These are phyloP conservation scores for Isoperla grammatica DNA, from an alignment of 2,888 invertebrate genomes.

Conservation along the genomic window DNA sequence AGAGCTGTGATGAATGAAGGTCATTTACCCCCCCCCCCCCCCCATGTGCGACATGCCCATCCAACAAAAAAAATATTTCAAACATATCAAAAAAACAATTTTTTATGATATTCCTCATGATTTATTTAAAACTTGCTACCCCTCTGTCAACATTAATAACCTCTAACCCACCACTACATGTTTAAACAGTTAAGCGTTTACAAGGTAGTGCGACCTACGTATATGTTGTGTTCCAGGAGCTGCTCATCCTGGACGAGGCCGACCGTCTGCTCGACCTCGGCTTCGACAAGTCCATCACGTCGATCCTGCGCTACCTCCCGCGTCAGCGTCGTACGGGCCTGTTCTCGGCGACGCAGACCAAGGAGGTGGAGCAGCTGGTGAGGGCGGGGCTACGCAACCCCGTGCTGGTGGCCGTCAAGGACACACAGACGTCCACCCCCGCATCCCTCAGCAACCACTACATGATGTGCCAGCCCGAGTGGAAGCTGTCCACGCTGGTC, in stretches of 20 bases:
- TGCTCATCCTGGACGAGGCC: conserved; percentile 93
- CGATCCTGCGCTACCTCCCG: conserved; percentile 85
- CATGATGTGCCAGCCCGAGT: conserved; percentile 66
- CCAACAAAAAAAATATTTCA: too few relatives aligned
- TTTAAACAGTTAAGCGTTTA: too few relatives aligned
- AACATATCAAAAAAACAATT: too few relatives aligned
- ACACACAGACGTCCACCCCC: conserved; percentile 55
- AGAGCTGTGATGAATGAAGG: too few relatives aligned
- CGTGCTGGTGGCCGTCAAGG: conserved; percentile 81
- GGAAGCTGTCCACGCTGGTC: conserved; percentile 75
- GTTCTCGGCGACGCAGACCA: conserved; percentile 99
- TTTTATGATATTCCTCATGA: too few relatives aligned
- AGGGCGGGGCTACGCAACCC: conserved; percentile 93
- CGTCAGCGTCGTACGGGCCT: conserved; percentile 91
- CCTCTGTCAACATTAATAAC: too few relatives aligned
- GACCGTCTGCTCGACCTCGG: conserved; percentile 91
- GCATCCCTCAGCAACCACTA: conserved; percentile 61
- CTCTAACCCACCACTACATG: too few relatives aligned
- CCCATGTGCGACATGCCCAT: too few relatives aligned
- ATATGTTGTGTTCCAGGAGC: too few relatives aligned
- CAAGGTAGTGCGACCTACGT: too few relatives aligned
- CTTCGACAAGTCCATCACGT: conserved; percentile 77
- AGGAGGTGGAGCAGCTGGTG: conserved; percentile 84
- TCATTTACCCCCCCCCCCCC: too few relatives aligned
- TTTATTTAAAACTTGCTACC: too few relatives aligned